Conservation (phyloP, 2,888 invertebrate genomes). For the Steinernema scapterisci region DNA sequence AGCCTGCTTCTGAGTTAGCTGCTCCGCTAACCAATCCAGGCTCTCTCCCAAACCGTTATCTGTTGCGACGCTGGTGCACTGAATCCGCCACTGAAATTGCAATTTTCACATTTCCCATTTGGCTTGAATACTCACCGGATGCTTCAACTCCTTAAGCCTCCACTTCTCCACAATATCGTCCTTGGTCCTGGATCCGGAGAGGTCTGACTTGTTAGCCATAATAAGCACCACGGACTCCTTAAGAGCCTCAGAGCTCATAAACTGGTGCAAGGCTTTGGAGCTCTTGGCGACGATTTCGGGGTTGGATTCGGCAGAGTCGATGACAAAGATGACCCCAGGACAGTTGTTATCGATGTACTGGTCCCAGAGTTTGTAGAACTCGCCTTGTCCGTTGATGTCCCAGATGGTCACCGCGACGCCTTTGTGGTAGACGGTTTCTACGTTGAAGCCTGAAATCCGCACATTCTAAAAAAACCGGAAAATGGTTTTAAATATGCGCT, state of each 20-base stretch:
- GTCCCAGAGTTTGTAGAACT: slow-evolving; percentile 7
- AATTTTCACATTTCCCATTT: no score
- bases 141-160: slow-evolving; percentile 1
- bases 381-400: slow-evolving; percentile 20
- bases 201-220: slow-evolving; percentile 21
- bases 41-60: slow-evolving; percentile 1
- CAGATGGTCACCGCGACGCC: slow-evolving; percentile 9
- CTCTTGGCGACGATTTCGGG: background rate
- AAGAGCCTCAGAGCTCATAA: background rate
- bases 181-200: slow-evolving; percentile 1
- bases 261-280: background rate
- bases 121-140: background rate
- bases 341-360: slow-evolving; percentile 19
- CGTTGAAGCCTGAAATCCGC: slow-evolving; percentile 16
- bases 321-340: slow-evolving; percentile 13
- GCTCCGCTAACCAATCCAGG: background rate
- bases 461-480: no score
- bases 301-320: background rate
- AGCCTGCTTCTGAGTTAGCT: background rate
- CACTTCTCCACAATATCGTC: slow-evolving; percentile 6
- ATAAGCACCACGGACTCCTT: background rate
- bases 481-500: no score
- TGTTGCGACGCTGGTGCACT: background rate
- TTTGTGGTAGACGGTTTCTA: slow-evolving; percentile 19
- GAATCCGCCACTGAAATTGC: slow-evolving; percentile 10